Conservation (phyloP, 2,888 invertebrate species). For the Epinotia brunnichana region DNA sequence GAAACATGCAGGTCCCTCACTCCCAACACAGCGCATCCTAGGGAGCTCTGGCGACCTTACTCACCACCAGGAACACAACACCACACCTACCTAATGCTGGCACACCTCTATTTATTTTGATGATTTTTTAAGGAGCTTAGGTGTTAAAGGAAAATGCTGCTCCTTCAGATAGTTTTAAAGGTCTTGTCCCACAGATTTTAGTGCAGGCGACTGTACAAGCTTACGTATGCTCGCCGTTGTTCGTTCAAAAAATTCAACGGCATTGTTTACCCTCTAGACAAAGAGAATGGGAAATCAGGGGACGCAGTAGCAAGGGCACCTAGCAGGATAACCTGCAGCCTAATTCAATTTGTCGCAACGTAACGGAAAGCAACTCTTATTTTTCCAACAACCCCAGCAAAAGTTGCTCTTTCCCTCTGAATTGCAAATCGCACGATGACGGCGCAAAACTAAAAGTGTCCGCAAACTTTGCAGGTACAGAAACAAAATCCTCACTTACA, state of each 20-base stretch:
- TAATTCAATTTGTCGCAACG: slow-evolving; percentile 76
- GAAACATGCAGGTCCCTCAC: too few species aligned
- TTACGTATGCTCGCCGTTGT: neutral
- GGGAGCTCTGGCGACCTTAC: too few species aligned
- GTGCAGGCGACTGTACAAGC: neutral
- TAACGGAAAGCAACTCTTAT: slow-evolving; percentile 68
- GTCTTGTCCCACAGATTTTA: too few species aligned
- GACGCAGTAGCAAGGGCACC: slow-evolving; percentile 4
- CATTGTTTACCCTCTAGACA: slow-evolving; percentile 7
- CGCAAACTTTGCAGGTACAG: slow-evolving; percentile 83
- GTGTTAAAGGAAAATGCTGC: too few species aligned
- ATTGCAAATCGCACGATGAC: slow-evolving; percentile 82
- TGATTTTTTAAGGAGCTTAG: too few species aligned
- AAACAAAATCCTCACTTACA: slow-evolving; percentile 83
- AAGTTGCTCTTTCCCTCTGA: slow-evolving; percentile 82
- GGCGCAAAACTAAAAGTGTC: slow-evolving; percentile 83
- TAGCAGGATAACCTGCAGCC: slow-evolving; percentile 52
- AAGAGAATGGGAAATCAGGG: slow-evolving; percentile 18
- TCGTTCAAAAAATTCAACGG: too few species aligned
- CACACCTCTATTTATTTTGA: too few species aligned
- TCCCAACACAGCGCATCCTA: too few species aligned
- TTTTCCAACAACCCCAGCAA: slow-evolving; percentile 76
- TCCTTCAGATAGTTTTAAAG: too few species aligned
- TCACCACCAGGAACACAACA: too few species aligned
- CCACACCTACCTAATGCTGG: too few species aligned